Base-by-base conservation (phyloP, 2,113 vertebrate genomes). In the Melanotaenia duboulayi region DNA sequence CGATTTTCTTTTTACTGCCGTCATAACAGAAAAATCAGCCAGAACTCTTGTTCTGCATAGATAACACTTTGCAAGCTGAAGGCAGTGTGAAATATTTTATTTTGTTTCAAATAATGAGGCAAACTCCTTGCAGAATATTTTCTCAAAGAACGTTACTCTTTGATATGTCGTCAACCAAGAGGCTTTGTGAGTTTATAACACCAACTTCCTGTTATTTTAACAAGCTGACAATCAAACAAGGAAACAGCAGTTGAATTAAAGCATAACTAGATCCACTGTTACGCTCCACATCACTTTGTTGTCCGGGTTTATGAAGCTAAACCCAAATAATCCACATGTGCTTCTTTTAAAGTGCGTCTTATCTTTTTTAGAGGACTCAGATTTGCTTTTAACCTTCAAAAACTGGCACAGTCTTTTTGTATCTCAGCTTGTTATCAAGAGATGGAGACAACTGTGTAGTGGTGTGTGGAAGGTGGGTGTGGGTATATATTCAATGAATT, bases 121-220 rank as follows among this genome's bases (percentile, higher is more conserved):
- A 76, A 84, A 80, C 74, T 70, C 68, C 64, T 82, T 64, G 68
- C 82, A 82, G 84, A 78, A 71, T 64, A 49, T 80, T 64, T 84
- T 85, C 81, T 76, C 50, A 78, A 74, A 82, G 74, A 75, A 62
- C 82, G 49, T 61, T 42, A 63, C 52, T 61, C 82, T 91, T 82
- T 61, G 79, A 56, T 79, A 88, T 80, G 59, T 50, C 71, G 61
- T 65, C 52, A 78, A 79, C 71, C 75, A 84, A 90, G 81, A 85
- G 71, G 90, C 84, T 88, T 90, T 86, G 66, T 72, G 48, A 40
- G 71, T 81, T 84, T 73, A 70, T 80, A 84, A 87, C 52, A 56
- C 65, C 78, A 89, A 82, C 83, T 77, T 83, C 71, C 49, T 76
- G 87, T 91, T 81, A 65, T 72, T 86, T 87, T 90, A 90, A 89